Evolutionary conservation across 2,797 vertebrate species (phyloP), one percentile per base, ranked within the genome.

Genomic region (Sebastes goodei): DNA sequence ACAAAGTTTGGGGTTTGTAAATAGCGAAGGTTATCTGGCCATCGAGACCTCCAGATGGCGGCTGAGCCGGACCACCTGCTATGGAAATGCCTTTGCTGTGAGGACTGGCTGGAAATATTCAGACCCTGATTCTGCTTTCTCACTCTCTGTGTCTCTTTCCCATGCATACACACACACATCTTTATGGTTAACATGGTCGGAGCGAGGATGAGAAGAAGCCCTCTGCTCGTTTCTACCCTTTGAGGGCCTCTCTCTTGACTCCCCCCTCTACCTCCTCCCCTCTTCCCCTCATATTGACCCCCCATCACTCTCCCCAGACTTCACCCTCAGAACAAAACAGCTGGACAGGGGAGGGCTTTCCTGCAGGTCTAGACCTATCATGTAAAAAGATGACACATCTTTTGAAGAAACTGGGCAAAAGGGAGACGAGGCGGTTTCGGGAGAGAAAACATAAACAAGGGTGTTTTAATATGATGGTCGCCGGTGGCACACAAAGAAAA

Each of bases 1-100:
- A 96, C 95, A 96, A 88, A 94, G 95, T 95, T 93, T 89, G 78
- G 88, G 93, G 86, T 95, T 95, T 94, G 95, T 95, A 95, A 95
- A 95, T 94, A 95, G 90, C 80, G 21, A 91, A 94, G 94, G 94
- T 95, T 96, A 96, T 96, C 95, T 93, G 93, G 90, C 91, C 93
- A 95, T 95, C 94, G 78, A 88, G 79, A 86, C 83, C 88, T 94
- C 94, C 95, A 95, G 94, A 96, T 96, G 95, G 92, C 73, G 89
- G 86, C 75, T 95, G 94, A 96, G 91, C 75, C 78, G 75, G 94
- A 95, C 95, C 94, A 96, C 95, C 95, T 96, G 95, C 94, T 94
- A 90, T 93, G 92, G 92, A 93, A 95, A 95, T 93, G 93, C 90
- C 89, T 92, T 86, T 81, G 56, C 89, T 86, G 72, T 85, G 85